Base-by-base conservation (phyloP, 1,140 invertebrate genomes). In the Heliothis virescens region DNA sequence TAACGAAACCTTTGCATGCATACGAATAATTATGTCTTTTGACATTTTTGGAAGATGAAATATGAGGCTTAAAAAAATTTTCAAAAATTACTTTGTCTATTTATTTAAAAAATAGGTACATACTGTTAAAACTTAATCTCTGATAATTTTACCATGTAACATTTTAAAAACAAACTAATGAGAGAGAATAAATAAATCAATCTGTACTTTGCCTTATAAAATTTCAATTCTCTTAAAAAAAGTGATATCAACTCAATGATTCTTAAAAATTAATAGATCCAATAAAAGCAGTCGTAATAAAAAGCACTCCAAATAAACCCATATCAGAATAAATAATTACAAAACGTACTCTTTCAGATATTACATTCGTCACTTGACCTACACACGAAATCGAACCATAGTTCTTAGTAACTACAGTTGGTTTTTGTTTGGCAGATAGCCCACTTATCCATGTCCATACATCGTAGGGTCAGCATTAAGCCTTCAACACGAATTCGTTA, bases 401-500 rank as follows among this genome's bases (percentile, higher is more conserved):
- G 13, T 18, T 5, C 53, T 50, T 16, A 18, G 16, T 16, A 1
- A 3, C 5, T 41, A 76, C 15, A n/a, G 60, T 76, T 62, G n/a
- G 21, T 34, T 65, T 76, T 76, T 76, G 60, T 76, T 53, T 21
- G 59, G 1, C 34, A 50, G 57, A 52, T 34, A 34, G 18, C 12
- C 48, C 26, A 41, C 65, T n/a, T 63, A 77, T 81, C 59, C 69
- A 76, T 82, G 60, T 21, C 47, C 62, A 74, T 79, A 76, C 53
- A 50, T 75, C 72, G 72, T 60, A 75, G 57, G 57, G 72, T 48
- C 18, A 26, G 57, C 60, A 76, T 76, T 76, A 76, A 76, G 81
- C 78, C 78, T 79, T 80, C 79, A 82, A 53, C 81, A 77, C 77
- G 60, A 80, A 74, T 79, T 75, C 74, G 80, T 82, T 83, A 85